Percentiles rank a stretch among this genome's conserved stretches.
Evolutionary conservation across 1,140 invertebrate species (phyloP).

Genomic region (Bacillus rossius): DNA sequence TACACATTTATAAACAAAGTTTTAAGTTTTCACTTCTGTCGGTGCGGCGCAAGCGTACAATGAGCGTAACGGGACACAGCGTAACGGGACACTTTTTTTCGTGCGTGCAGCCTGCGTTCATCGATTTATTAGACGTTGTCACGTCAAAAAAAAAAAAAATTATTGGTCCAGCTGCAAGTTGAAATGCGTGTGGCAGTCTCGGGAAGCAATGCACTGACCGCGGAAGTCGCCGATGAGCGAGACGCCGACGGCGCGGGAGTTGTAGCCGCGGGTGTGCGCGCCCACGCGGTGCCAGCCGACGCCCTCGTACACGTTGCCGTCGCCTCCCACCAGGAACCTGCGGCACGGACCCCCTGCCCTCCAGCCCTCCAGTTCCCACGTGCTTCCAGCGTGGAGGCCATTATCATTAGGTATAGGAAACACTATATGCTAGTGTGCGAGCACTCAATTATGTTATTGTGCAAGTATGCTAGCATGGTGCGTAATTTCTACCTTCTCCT

Average conservation of each 20-base stretch:
- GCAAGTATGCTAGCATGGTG: background rate
- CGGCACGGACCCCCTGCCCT: background rate
- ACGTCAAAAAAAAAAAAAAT: no score
- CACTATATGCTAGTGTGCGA: background rate
- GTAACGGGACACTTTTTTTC: no score
- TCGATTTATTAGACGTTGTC: no score
- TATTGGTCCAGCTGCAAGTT: no score
- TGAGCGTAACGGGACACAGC: no score
- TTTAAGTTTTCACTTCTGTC: no score
- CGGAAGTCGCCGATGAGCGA: slow-evolving; percentile 44
- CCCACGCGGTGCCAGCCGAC: slow-evolving; percentile 66
- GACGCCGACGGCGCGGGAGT: slow-evolving; percentile 42
- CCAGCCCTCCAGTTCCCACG: background rate
- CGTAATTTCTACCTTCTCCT: background rate
- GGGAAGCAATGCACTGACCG: slow-evolving; percentile 21
- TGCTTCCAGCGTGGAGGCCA: background rate
- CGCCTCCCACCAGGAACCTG: slow-evolving; percentile 70
- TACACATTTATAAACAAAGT: no score
- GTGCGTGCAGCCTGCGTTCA: no score
- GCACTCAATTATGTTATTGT: no score
- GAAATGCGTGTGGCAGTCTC: no score
- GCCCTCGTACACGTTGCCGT: slow-evolving; percentile 72
- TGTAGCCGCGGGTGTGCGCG: slow-evolving; percentile 56
- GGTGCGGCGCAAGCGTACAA: no score
- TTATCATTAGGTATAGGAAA: background rate